phyloP scores from a whole-genome alignment of 2,113 vertebrate genomes.

The Todiramphus chloris region DNA sequence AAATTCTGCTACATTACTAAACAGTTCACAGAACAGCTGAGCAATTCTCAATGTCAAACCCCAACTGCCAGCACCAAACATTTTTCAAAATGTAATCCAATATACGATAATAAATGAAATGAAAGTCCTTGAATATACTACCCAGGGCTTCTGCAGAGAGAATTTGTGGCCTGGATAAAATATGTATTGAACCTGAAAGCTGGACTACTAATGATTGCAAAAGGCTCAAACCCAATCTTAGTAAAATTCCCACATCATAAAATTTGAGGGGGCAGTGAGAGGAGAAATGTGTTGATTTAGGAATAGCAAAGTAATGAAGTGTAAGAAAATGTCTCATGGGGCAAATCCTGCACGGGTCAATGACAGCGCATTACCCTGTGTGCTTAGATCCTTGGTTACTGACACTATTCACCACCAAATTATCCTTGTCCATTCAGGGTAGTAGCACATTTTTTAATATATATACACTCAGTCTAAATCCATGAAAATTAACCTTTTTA shows the following conservation, averaged over 20 bases:
- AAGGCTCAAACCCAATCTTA: not conserved
- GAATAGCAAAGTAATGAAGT: not conserved
- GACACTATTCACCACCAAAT: not conserved
- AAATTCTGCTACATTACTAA: not conserved
- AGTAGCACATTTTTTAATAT: not conserved
- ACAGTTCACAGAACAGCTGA: not conserved
- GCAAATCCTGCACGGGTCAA: not conserved
- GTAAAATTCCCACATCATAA: not conserved
- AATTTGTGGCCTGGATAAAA: not conserved
- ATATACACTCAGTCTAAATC: not conserved
- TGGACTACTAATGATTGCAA: not conserved
- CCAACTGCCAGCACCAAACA: not conserved
- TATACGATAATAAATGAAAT: not conserved
- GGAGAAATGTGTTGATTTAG: not conserved
- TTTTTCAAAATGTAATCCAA: not conserved
- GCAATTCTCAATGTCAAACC: not conserved
- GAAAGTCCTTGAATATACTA: not conserved
- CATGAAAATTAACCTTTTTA: not conserved
- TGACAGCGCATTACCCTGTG: not conserved
- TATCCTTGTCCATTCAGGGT: not conserved
- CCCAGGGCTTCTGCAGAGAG: not conserved
- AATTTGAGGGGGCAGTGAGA: not conserved
- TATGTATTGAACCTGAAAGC: not conserved
- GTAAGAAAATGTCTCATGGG: not conserved
- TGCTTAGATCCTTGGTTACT: not conserved